Conservation (phyloP, 1,140 invertebrate genomes). For the Aphis gossypii region DNA sequence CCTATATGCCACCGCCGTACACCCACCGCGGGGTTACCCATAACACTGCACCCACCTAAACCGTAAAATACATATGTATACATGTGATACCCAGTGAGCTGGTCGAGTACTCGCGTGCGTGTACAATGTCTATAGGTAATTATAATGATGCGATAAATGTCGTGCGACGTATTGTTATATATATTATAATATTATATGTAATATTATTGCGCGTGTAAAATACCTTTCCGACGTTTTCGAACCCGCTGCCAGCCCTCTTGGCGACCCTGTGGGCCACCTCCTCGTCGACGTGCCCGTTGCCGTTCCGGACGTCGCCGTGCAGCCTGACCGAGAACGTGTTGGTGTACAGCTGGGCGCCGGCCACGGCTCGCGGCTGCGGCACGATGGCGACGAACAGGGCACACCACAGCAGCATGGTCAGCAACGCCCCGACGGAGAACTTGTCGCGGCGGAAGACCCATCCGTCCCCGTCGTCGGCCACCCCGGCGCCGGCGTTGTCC, state of each 20-base stretch:
- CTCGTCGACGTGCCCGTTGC: not conserved
- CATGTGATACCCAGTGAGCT: not conserved
- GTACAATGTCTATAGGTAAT: not conserved
- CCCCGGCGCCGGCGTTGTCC: not conserved
- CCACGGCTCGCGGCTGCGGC: not conserved
- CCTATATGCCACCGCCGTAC: not conserved
- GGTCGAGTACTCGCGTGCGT: not conserved
- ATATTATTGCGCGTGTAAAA: no score
- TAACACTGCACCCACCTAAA: no score
- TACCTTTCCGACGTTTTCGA: conserved; percentile 53
- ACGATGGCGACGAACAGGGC: not conserved
- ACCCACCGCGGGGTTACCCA: not conserved
- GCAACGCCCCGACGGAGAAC: not conserved
- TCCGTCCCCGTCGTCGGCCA: not conserved
- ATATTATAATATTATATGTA: no score
- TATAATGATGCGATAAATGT: no score
- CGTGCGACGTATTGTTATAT: no score
- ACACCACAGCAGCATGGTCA: not conserved
- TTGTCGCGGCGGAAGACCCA: not conserved
- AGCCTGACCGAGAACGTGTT: conserved; percentile 42
- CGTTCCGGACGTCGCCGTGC: not conserved
- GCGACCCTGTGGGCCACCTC: conserved; percentile 18
- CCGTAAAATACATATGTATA: not conserved
- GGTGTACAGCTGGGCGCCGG: conserved; percentile 14
- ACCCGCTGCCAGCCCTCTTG: not conserved